These are phyloP conservation scores for Stenichneumon culpator DNA, from an alignment of 2,888 invertebrate species.

Conservation along the genomic window DNA sequence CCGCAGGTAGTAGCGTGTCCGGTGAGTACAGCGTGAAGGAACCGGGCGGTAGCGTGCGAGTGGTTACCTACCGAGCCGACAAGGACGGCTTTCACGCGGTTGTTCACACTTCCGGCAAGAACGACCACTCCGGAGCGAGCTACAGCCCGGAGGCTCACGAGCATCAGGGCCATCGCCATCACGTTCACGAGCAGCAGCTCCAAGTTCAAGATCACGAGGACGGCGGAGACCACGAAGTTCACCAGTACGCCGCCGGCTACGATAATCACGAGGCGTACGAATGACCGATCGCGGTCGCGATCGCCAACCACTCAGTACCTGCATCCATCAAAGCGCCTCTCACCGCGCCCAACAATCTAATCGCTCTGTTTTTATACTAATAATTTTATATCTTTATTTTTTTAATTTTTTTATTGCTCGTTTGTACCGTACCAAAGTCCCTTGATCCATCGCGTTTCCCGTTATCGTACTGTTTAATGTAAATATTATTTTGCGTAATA, in stretches of 20 bases:
- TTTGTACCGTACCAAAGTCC: conserved; percentile 44
- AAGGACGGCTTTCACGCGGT: conserved; percentile 80
- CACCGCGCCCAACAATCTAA: not conserved
- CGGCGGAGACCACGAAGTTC: conserved; percentile 44
- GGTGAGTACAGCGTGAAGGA: conserved; percentile 82
- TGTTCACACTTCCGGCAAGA: conserved; percentile 75
- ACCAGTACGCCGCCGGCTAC: conserved; percentile 64
- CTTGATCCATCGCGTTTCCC: conserved; percentile 4
- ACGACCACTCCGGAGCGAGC: conserved; percentile 71
- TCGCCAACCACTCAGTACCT: conserved; percentile 42
- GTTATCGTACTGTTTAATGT: conserved; percentile 50
- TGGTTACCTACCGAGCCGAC: conserved; percentile 81
- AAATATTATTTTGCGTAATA: conserved; percentile 55
- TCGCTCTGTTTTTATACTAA: not conserved
- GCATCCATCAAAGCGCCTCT: conserved; percentile 5
- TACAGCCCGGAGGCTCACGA: conserved; percentile 65
- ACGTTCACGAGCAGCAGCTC: conserved; percentile 41
- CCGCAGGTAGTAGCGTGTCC: conserved; percentile 75
- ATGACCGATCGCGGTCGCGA: conserved; percentile 34
- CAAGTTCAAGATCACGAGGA: conserved; percentile 34
- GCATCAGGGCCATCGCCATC: conserved; percentile 52
- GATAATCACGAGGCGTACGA: conserved; percentile 64
- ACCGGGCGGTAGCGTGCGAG: conserved; percentile 78
- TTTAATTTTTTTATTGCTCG: not conserved
- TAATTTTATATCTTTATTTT: not conserved